Percentiles rank a stretch among this genome's conserved stretches.
phyloP scores from a whole-genome alignment of 2,888 invertebrate species.

The Andrena marginata region DNA sequence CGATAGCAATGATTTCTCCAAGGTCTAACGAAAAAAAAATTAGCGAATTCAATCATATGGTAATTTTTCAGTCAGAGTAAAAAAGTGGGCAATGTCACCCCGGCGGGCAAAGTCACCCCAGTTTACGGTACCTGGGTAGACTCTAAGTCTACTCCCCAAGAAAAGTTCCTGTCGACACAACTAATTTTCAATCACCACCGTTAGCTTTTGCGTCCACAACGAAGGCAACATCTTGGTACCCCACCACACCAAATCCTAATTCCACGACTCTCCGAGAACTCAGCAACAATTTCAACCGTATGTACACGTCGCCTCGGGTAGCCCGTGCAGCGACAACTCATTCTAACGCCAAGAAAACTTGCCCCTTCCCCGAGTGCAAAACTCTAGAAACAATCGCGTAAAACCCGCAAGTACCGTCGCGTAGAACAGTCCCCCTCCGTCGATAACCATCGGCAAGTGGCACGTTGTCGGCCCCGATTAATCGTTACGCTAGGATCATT shows the following conservation, averaged over 20 bases:
- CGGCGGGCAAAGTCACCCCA: no score
- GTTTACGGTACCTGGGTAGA: no score
- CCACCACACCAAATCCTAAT: not conserved
- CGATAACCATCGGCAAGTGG: constrained; percentile 59
- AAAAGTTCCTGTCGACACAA: no score
- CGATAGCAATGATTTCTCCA: no score
- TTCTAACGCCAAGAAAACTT: not conserved
- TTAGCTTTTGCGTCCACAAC: no score
- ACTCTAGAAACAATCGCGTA: constrained; percentile 17
- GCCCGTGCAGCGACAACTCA: constrained; percentile 7
- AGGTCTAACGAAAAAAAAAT: no score
- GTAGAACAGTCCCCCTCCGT: not conserved
- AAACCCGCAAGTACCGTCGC: not conserved
- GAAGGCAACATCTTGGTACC: constrained; percentile 12
- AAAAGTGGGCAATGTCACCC: no score
- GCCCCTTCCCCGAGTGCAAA: not conserved
- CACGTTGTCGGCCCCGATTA: constrained; percentile 16
- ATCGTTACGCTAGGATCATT: constrained; percentile 51
- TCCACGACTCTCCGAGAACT: not conserved
- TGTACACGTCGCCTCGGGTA: constrained; percentile 22
- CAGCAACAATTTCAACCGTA: constrained; percentile 11
- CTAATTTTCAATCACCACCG: no score
- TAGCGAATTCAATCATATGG: no score
- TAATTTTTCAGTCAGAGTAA: no score
- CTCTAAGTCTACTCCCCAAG: no score